Base-by-base conservation (phyloP, 2,797 vertebrate species). In the Poliocrania exsul region DNA sequence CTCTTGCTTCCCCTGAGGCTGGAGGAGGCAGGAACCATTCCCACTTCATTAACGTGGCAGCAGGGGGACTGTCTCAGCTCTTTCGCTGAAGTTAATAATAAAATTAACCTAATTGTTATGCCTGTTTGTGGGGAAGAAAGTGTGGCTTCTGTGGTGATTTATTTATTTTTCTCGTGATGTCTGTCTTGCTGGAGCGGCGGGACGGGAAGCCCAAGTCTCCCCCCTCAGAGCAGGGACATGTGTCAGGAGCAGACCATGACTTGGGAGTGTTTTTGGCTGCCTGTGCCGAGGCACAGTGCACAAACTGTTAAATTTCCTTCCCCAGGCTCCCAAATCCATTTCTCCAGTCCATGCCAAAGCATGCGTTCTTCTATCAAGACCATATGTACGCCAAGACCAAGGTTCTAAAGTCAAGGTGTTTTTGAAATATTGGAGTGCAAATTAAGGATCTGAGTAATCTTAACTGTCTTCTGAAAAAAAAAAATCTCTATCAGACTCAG, bases 331-430 rank as follows among this genome's bases (percentile, higher is more conserved):
- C 88, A 93, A 58, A 96, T 86, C 82, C 88, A 86, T 75, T 78
- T 62, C 51, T 79, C 24, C 64, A 54, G 61, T 13, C 74, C 24
- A 56, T 84, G 96, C 91, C 90, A 95, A 94, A 75, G 93, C 94
- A 90, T 86, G 86, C 40, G 31, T 44, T 89, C 69, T 29, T 95
- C 91, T 94, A 92, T 96, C 91, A 94, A 86, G 94, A 94, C 94
- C 94, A 96, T 88, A 96, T 96, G 95, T 83, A 82, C 21, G 13
- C 93, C 73, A 79, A 40, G 65, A 92, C 85, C 42, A 28, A 94
- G 89, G 90, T 96, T 96, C 96, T 91, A 79, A 97, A 97, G 97
- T 92, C 97, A 98, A 97, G 97, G 94, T 96, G 77, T 92, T 85
- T 97, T 96, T 97, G 96, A 97, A 90, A 96, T 93, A 94, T 58